Percentiles rank a stretch among this genome's conserved stretches.
phyloP scores from a whole-genome alignment of 2,797 vertebrate genomes.

The Octomys mimax region DNA sequence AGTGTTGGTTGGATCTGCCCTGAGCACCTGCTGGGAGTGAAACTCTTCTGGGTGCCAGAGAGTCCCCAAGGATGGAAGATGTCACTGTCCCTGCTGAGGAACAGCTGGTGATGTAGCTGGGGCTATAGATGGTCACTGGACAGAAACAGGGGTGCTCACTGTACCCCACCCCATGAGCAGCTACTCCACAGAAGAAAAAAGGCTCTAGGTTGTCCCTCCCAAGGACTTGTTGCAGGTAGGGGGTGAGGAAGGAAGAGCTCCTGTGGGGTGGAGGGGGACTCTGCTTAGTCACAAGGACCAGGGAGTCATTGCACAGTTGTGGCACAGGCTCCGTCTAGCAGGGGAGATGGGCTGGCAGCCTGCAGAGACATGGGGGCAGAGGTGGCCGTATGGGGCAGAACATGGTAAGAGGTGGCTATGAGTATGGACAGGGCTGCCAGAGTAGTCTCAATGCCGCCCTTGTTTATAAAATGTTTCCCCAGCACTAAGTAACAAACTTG shows the following conservation, averaged over 20 bases:
- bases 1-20: background rate
- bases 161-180: background rate
- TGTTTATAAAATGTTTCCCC: background rate
- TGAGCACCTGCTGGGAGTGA: background rate
- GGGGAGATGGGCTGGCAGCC: background rate
- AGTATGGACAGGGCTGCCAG: background rate
- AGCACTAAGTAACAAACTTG: background rate
- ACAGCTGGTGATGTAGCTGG: background rate
- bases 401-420: background rate
- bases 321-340: background rate
- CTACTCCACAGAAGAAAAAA: background rate
- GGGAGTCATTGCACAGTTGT: too few relatives aligned
- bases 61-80: background rate
- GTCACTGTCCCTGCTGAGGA: background rate
- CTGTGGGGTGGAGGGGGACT: too few relatives aligned
- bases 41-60: background rate
- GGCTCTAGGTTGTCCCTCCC: background rate
- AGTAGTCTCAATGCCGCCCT: background rate
- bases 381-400: background rate
- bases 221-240: background rate
- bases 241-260: background rate
- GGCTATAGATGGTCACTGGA: rapidly evolving
- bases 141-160: background rate
- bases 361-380: background rate
- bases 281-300: background rate